These are phyloP conservation scores for Drosophila repletoides DNA, from an alignment of 1,140 invertebrate species.

Conservation along the genomic window DNA sequence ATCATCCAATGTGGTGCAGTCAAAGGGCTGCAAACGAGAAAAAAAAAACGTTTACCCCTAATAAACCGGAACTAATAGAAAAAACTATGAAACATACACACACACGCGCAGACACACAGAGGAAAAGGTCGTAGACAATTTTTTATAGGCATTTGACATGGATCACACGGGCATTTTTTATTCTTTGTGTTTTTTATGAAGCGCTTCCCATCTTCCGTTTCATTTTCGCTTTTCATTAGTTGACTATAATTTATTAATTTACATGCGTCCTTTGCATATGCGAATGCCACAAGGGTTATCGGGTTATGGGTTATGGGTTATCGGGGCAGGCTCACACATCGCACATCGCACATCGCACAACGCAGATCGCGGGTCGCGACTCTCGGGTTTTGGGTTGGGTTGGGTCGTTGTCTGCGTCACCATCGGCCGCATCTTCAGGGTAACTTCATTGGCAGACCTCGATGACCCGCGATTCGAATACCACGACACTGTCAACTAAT, in stretches of 20 bases:
- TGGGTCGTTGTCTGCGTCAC: slow-evolving; percentile 33
- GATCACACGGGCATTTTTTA: slow-evolving; percentile 41
- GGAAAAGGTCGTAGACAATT: slow-evolving; percentile 65
- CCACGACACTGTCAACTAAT: slow-evolving; percentile 44
- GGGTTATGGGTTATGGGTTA: slow-evolving; percentile 23
- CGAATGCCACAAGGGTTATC: slow-evolving; percentile 42
- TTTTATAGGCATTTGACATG: slow-evolving; percentile 71
- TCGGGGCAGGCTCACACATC: slow-evolving; percentile 8
- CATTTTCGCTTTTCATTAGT: slow-evolving; percentile 60
- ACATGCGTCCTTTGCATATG: slow-evolving; percentile 73
- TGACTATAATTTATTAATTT: slow-evolving; percentile 80
- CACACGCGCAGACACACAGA: slow-evolving; percentile 4
- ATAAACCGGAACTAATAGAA: slow-evolving; percentile 77
- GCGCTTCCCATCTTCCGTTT: slow-evolving; percentile 37
- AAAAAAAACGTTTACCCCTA: slow-evolving; percentile 66
- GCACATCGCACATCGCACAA: no score
- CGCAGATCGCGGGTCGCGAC: slow-evolving; percentile 9
- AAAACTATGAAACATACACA: slow-evolving; percentile 37
- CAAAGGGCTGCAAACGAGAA: slow-evolving; percentile 57
- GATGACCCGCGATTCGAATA: slow-evolving; percentile 54
- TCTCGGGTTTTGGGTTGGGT: slow-evolving; percentile 1
- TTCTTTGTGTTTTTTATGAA: background rate
- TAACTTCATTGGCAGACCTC: slow-evolving; percentile 63
- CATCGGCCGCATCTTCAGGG: slow-evolving; percentile 70
- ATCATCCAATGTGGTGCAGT: slow-evolving; percentile 69